Evolutionary conservation across 2,888 invertebrate species (phyloP), one percentile per base, ranked within the genome.

Genomic region (Plagodis dolabraria): DNA sequence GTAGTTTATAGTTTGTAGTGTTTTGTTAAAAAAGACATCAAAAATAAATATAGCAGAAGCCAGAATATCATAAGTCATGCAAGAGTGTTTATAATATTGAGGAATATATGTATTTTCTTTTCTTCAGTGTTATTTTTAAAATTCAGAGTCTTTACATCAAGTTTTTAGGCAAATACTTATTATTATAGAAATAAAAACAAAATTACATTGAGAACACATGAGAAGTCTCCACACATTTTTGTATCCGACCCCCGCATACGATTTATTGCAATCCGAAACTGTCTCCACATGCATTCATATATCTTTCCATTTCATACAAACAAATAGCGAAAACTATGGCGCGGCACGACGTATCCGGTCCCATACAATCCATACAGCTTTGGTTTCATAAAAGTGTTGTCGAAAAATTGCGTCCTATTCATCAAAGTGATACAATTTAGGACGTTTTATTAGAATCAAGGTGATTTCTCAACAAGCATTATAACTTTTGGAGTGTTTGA

Each of bases 241-340:
- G 38, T 81, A 64, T 82, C 85, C 82, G 89, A 76, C 91, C 89
- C 77, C 84, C 89, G 72, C 77, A 33, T 72, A 82, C 80, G 80
- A 90, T 90, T 90, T 90, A 90, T 92, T 85, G 89, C 83, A 87
- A 90, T 86, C 75, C 75, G 84, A 89, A 85, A 82, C 88, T 88
- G 86, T 92, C 87, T 82, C 84, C 86, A 86, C 86, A 83, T 85
- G 77, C 77, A 84, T 86, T 87, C 82, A 85, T 82, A 78, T 73
- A 81, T 83, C 76, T 79, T 74, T 73, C 75, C 64, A 71, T 77
- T 79, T 78, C 76, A 84, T 76, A 77, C 82, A 85, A 87, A 85
- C 82, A 80, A 76, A 71, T 68, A 65, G 46, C 54, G 71, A 71
- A 58, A 77, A 77, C 76, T 74, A 68, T 74, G 68, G 77, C 86